phyloP scores from a whole-genome alignment of 2,113 vertebrate species.

The Thymallus thymallus region DNA sequence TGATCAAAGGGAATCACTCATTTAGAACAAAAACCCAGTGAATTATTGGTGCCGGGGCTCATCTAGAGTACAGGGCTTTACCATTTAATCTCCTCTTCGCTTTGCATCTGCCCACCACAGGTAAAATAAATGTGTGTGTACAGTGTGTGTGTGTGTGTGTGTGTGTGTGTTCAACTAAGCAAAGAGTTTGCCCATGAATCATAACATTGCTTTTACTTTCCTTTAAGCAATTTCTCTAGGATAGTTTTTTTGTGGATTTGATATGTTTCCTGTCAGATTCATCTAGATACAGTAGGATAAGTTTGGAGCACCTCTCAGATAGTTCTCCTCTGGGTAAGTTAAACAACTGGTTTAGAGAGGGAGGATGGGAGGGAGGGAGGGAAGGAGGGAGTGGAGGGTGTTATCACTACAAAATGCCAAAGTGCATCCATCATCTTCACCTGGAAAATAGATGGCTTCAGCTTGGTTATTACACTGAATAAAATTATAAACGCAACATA shows the following conservation, averaged over 20 bases:
- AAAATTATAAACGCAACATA: too few relatives aligned
- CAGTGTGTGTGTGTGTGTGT: background rate
- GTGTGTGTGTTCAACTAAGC: slow-evolving; percentile 1
- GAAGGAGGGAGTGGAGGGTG: background rate
- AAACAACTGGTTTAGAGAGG: too few relatives aligned
- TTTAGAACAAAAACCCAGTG: slow-evolving; percentile 32
- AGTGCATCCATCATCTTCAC: background rate
- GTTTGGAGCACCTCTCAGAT: background rate
- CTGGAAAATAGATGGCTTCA: background rate
- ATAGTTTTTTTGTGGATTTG: background rate
- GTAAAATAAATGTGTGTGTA: background rate
- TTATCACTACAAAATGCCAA: background rate
- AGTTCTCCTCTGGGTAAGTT: too few relatives aligned
- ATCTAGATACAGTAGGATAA: background rate
- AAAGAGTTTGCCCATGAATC: background rate
- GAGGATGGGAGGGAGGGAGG: too few relatives aligned
- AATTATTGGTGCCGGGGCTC: slow-evolving; percentile 14
- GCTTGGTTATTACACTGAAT: background rate
- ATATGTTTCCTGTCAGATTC: background rate
- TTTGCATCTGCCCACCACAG: background rate
- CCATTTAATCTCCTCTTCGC: background rate
- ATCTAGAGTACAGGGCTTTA: background rate
- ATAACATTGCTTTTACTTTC: background rate
- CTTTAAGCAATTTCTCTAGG: background rate
- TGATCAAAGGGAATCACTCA: slow-evolving; percentile 63